Base-by-base conservation (phyloP, 2,888 invertebrate genomes). In the Lomographa bimaculata region DNA sequence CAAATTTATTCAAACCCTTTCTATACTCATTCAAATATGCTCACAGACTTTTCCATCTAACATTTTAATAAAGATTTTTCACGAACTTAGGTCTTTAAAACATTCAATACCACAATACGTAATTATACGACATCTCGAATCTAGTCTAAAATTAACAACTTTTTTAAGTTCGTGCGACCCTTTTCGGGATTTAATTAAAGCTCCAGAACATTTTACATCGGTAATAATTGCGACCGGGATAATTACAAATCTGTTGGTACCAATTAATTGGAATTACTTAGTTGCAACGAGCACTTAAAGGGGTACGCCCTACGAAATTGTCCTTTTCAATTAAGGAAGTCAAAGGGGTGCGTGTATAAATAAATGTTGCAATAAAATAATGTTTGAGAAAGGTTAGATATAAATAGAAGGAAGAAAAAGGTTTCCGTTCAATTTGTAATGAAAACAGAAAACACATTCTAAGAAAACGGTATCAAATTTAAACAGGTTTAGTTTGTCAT, bases 161-260 rank as follows among this genome's bases (percentile, higher is more conserved):
- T 71, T 73, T 76, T 79, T 71, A 75, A 77, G 73, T 71, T n/a
- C n/a, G n/a, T 69, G 64, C 50, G 7, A 67, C 66, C 62, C 60
- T 65, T 48, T 55, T 52, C 64, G 42, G 66, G 71, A 77, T 83
- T 84, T 79, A 83, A 82, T 84, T 80, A 80, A 77, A 67, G 62
- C 60, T 54, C 57, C 68, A 66, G 74, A 79, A 78, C 72, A 77
- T 71, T 79, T 77, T 64, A 79, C 77, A 78, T 79, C 66, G 71
- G 71, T 68, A 77, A 79, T 84, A 75, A 82, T 71, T 72, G 68
- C 67, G 58, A 59, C 51, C 51, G 53, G 53, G 60, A 71, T 67
- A 60, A 64, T 68, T 50, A 64, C 68, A 64, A 71, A 72, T 69
- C 71, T 66, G 68, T 69, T 73, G 68, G 64, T 68, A 63, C 61